Base-by-base conservation (phyloP, 2,888 invertebrate genomes). In the Caradrina clavipalpis region DNA sequence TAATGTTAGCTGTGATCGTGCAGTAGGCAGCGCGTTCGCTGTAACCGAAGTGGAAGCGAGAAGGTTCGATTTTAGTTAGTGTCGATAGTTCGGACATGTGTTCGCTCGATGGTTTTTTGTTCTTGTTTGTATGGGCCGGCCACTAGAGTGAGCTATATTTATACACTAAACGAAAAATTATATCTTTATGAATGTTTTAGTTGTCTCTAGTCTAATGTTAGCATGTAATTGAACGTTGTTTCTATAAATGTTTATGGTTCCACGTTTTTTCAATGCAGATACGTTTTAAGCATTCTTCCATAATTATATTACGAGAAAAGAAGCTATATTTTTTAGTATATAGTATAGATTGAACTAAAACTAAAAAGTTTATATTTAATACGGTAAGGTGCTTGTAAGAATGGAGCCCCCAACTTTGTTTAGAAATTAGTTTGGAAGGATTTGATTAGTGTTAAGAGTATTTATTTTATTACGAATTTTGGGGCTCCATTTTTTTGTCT, bases 141-240 rank as follows among this genome's bases (percentile, higher is more conserved):
- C 87, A 77, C 69, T 66, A 89, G 89, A 92, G 89, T 90, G 88
- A 91, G 87, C 88, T 91, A 88, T 93, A 90, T 91, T 89, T 91
- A 88, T 88, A 88, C 84, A 85, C 85, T 83, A 86, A 87, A 87
- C 84, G 89, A 87, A 88, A 85, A 90, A 39, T 74, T 80, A 89
- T 90, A 89, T 92, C 86, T 92, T 84, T 92, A 90, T 88, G 86
- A 90, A 92, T 88, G 90, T 92, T 93, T 92, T 91, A 92, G 90
- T 93, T 94, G 85, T 92, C 91, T 95, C 95, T 95, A 95, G 95
- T 95, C 95, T 95, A 93, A 92, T 49, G 89, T 86, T 94, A 93
- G 93, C 85, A 84, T 90, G 83, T 92, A 91, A 87, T 88, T 81
- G 80, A 80, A 75, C 58, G 73, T 73, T 62, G 78, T 72, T 62